phyloP scores from a whole-genome alignment of 2,888 invertebrate genomes.

The Eupithecia pulchellata region DNA sequence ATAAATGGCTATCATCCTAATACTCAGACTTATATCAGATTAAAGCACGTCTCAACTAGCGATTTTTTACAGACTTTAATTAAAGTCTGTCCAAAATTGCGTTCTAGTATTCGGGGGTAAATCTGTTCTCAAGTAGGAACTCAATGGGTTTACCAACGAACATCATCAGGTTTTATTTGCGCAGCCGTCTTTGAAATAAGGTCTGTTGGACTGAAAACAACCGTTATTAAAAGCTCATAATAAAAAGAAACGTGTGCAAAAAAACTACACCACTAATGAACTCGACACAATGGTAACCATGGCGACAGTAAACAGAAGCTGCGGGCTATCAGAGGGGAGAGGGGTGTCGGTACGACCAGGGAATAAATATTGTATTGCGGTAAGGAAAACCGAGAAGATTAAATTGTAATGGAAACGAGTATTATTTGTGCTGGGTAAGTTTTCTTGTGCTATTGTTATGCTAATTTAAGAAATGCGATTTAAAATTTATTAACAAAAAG shows the following conservation, averaged over 20 bases:
- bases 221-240: not conserved
- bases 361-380: conserved; percentile 15
- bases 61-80: no score
- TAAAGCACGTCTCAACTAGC: no score
- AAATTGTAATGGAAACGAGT: conserved; percentile 11
- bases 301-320: conserved; percentile 29
- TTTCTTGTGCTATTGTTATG: not conserved
- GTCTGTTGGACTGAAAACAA: not conserved
- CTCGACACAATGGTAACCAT: conserved; percentile 21
- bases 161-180: not conserved
- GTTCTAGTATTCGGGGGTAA: no score
- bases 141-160: no score
- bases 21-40: no score
- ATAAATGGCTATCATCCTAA: no score
- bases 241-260: not conserved
- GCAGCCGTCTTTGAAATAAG: not conserved
- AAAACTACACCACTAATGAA: conserved; percentile 8
- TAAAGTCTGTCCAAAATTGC: no score
- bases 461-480: not conserved
- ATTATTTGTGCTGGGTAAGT: not conserved
- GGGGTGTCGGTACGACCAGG: conserved; percentile 1
- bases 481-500: not conserved
- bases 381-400: conserved; percentile 11
- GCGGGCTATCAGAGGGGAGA: conserved; percentile 13
- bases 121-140: no score